Base-by-base conservation (phyloP, 2,113 vertebrate species). In the Lynx canadensis region DNA sequence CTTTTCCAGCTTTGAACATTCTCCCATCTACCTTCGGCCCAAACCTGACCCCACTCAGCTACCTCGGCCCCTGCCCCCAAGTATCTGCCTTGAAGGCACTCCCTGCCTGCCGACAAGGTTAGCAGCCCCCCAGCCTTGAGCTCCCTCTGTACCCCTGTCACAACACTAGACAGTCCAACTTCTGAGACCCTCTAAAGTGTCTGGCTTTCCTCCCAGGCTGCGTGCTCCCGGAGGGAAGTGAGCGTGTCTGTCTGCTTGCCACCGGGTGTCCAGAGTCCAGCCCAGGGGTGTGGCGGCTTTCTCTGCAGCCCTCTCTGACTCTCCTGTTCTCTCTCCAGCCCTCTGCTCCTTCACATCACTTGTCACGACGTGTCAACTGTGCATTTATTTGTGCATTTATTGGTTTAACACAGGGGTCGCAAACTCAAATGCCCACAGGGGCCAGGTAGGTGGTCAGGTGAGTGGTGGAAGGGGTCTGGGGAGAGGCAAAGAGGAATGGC, bases 341-440 rank as follows among this genome's bases (percentile, higher is more conserved):
- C 78, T n/a, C 45, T 57, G 81, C n/a, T 86, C 60, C 89, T 85
- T 88, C 73, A 45, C 33, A 19, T 71, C 60, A 95, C 71, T 97
- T 88, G 78, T 68, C 97, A 97, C 52, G 1, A 97, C 93, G 92
- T 89, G 81, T 97, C 65, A 0, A 15, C 78, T 19, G 78, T 14
- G 65, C 45, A 29, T 96, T 96, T 80, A 96, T 97, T 95, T 89
- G 68, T 5, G 29, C 29, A 57, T 98, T 98, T 98, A 98, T 97
- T 98, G 76, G 91, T 84, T 97, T 94, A 96, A 96, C 94, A 94
- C 55, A 93, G 97, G 92, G 90, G 82, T 91, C 25, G 74, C 93
- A 94, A 97, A 97, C 78, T 65, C 81, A 57, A 83, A 91, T 4
- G 74, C 94, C 94, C 84, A 4, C 12, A 3, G 57, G 88, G 95